Conservation (phyloP, 2,888 invertebrate species). For the Acleris literana region DNA sequence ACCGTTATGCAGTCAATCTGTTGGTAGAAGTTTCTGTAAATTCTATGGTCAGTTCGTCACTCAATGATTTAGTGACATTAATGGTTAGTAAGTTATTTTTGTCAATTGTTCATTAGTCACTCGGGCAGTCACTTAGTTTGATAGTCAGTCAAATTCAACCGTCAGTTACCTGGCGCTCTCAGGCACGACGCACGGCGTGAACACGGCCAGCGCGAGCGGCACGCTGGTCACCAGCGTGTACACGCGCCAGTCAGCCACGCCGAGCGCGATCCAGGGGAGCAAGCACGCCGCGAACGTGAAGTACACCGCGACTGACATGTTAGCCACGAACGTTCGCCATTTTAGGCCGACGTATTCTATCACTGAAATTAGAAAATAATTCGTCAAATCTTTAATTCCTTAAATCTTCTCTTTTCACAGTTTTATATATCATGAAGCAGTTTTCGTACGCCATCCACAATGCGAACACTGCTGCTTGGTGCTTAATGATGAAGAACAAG, state of each 20-base stretch:
- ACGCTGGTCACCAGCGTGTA: conserved; percentile 89
- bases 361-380: conserved; percentile 78
- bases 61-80: too few relatives aligned
- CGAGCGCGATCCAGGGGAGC: conserved; percentile 94
- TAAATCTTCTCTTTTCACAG: too few relatives aligned
- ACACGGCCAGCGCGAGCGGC: conserved; percentile 86
- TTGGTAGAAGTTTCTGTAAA: too few relatives aligned
- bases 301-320: conserved; percentile 94
- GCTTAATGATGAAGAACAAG: too few relatives aligned
- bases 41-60: too few relatives aligned
- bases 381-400: too few relatives aligned
- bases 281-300: conserved; percentile 92
- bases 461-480: not conserved
- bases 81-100: too few relatives aligned
- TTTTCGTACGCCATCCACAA: conserved; percentile 91
- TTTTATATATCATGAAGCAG: conserved; percentile 87
- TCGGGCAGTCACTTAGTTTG: too few relatives aligned
- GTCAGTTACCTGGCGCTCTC: conserved; percentile 89
- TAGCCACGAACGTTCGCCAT: conserved; percentile 95
- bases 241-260: conserved; percentile 89
- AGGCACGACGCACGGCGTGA: conserved; percentile 90
- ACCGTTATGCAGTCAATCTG: too few relatives aligned
- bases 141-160: too few relatives aligned
- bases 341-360: conserved; percentile 94
- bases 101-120: too few relatives aligned